Evolutionary conservation across 2,888 invertebrate genomes (phyloP).

Genomic region (Mesorhabditis sp.): DNA sequence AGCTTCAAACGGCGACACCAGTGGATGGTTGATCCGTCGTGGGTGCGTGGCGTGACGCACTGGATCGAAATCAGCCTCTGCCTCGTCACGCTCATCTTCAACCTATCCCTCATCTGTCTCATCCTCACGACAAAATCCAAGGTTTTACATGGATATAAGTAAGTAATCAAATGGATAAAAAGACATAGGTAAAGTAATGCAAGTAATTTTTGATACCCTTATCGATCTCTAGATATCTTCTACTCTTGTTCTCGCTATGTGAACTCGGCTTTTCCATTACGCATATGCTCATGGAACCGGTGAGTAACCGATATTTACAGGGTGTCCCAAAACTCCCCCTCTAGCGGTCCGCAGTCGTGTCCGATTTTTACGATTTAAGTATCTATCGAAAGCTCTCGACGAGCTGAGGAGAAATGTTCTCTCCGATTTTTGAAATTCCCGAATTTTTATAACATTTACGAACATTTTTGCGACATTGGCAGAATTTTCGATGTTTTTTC

Average conservation of each 20-base stretch:
- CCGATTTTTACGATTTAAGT: no score
- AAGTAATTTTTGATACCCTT: background rate
- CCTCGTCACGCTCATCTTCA: background rate
- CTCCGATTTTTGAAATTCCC: constrained; percentile 1
- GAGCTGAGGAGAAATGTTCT: no score
- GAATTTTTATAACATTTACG: no score
- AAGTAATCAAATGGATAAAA: background rate
- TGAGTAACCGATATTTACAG: background rate
- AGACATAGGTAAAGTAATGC: background rate
- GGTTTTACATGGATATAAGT: background rate
- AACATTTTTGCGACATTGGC: no score
- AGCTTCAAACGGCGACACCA: no score
- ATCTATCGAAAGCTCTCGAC: no score
- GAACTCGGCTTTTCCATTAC: constrained; percentile 1
- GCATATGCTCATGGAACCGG: constrained; percentile 5
- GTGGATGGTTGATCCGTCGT: background rate
- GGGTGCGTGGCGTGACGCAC: background rate
- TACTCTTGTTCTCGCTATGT: background rate
- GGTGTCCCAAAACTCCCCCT: background rate
- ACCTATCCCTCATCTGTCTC: background rate
- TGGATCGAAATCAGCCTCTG: background rate
- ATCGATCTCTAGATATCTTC: background rate
- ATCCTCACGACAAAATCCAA: background rate
- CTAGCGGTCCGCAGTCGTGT: no score
- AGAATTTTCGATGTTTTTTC: no score